Conservation (phyloP, 2,797 vertebrate species). For the Thamnophis elegans region DNA sequence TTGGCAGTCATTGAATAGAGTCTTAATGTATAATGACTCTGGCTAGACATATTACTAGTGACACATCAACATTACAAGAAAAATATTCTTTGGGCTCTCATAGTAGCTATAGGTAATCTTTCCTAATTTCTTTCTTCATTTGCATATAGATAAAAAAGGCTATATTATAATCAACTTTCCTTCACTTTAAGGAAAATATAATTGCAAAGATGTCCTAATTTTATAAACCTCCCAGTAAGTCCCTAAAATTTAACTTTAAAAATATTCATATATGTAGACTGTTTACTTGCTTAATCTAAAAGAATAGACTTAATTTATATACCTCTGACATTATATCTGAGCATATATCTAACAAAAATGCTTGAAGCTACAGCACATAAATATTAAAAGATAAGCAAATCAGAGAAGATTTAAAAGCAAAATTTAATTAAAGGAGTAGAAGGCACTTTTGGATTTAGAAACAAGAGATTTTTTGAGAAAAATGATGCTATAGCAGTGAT, state of each 20-base stretch:
- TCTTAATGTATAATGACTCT: neutral
- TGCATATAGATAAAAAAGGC: neutral
- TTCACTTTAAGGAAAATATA: neutral
- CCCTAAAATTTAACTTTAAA: neutral
- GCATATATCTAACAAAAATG: constrained; percentile 47
- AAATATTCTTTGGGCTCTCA: neutral
- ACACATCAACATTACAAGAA: neutral
- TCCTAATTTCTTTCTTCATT: neutral
- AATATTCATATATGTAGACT: constrained; percentile 27
- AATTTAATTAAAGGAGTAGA: neutral
- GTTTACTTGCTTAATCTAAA: constrained; percentile 50
- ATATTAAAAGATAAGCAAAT: constrained; percentile 31
- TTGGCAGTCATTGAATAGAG: neutral
- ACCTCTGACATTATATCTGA: constrained; percentile 34
- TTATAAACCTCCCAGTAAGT: neutral
- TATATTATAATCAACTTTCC: neutral
- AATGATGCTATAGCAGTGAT: neutral
- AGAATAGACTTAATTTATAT: constrained; percentile 62
- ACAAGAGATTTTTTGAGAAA: neutral
- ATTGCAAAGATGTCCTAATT: neutral
- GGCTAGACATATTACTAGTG: neutral
- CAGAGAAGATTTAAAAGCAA: constrained; percentile 21
- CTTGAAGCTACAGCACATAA: constrained; percentile 12
- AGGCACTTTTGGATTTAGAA: neutral
- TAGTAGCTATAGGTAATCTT: neutral